These are phyloP conservation scores for Macrocentrus cingulum DNA, from an alignment of 1,140 invertebrate genomes.

Conservation along the genomic window DNA sequence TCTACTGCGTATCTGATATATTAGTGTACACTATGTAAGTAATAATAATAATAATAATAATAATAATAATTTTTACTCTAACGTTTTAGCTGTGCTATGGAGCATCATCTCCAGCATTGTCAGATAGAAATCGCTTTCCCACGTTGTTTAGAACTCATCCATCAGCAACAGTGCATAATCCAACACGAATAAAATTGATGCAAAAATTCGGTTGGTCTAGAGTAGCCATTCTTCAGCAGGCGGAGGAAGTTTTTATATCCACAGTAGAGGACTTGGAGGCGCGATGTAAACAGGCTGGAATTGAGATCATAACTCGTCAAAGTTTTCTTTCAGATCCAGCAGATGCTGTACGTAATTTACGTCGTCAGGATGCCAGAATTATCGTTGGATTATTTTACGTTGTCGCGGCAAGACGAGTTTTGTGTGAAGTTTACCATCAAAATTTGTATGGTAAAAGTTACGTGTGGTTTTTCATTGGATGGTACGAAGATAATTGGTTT, in stretches of 20 bases:
- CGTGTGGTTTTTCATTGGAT: conserved; percentile 99
- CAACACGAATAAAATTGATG: conserved; percentile 94
- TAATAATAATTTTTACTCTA: conserved; percentile 10
- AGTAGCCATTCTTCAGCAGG: conserved; percentile 96
- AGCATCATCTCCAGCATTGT: conserved; percentile 96
- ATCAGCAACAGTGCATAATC: conserved; percentile 98
- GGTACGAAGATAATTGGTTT: conserved; percentile 99
- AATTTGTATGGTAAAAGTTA: conserved; percentile 93
- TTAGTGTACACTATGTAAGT: no score
- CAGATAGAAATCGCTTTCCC: conserved; percentile 94
- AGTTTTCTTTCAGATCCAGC: conserved; percentile 96
- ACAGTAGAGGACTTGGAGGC: conserved; percentile 97
- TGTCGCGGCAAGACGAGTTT: conserved; percentile 89
- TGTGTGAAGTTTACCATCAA: conserved; percentile 97
- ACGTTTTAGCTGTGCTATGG: conserved; percentile 90
- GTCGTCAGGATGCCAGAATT: conserved; percentile 91
- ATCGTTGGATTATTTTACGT: conserved; percentile 99
- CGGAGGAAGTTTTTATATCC: conserved; percentile 99
- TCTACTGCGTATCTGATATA: no score
- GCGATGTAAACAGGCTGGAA: conserved; percentile 87
- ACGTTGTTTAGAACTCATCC: conserved; percentile 99
- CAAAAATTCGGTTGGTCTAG: conserved; percentile 96
- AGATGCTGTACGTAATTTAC: conserved; percentile 92
- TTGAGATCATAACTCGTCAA: conserved; percentile 94
- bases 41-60: no score